phyloP scores from a whole-genome alignment of 2,797 vertebrate species.

The Decapterus maruadsi region DNA sequence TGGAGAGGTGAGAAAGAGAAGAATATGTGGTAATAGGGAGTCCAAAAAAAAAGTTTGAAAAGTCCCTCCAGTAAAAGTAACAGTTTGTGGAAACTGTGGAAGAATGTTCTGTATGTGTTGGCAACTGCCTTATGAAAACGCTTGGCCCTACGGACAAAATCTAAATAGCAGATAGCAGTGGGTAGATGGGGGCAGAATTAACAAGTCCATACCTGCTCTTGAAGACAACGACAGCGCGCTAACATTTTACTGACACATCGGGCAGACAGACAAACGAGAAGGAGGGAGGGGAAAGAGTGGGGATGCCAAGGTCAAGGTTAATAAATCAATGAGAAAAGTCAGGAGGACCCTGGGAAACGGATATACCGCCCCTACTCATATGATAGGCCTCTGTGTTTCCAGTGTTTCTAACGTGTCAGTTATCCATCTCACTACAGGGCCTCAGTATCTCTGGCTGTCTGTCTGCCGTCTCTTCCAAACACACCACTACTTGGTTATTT shows the following conservation, averaged over 20 bases:
- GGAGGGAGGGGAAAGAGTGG: slow-evolving; percentile 34
- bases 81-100: slow-evolving; percentile 67
- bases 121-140: slow-evolving; percentile 73
- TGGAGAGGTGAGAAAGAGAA: slow-evolving; percentile 65
- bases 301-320: slow-evolving; percentile 73
- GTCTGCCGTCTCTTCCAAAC: slow-evolving; percentile 41
- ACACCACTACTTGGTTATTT: slow-evolving; percentile 71
- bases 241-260: slow-evolving; percentile 80
- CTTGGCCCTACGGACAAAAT: slow-evolving; percentile 71
- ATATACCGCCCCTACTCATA: not conserved
- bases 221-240: slow-evolving; percentile 77
- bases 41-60: slow-evolving; percentile 59
- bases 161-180: slow-evolving; percentile 70
- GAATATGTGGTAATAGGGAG: slow-evolving; percentile 54
- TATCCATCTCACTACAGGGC: slow-evolving; percentile 40
- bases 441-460: slow-evolving; percentile 32
- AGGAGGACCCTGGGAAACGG: slow-evolving; percentile 32
- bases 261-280: slow-evolving; percentile 68
- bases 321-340: slow-evolving; percentile 48
- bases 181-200: slow-evolving; percentile 59
- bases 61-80: slow-evolving; percentile 78
- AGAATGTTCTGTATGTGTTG: slow-evolving; percentile 69
- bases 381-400: not conserved
- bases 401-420: slow-evolving; percentile 11
- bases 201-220: slow-evolving; percentile 79